Conservation (phyloP, 2,113 vertebrate species). For the Malurus alboscapulatus region DNA sequence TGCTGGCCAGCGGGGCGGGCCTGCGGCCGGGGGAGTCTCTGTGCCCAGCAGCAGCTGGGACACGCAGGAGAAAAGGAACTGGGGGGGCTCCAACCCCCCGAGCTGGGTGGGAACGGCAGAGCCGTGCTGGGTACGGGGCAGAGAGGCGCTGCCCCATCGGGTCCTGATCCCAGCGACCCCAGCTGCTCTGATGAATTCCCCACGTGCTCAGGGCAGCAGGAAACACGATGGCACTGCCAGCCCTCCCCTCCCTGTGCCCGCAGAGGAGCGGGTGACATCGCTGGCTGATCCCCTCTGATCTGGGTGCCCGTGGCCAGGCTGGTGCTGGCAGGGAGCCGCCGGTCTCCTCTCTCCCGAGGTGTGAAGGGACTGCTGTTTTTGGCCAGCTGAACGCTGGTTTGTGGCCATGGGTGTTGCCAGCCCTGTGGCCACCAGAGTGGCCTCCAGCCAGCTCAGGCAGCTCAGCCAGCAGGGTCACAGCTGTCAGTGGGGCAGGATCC, state of each 20-base stretch:
- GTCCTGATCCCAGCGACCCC: background rate
- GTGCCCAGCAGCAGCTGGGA: background rate
- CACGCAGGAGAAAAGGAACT: rapidly evolving
- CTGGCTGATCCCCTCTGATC: background rate
- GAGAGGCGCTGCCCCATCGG: rapidly evolving
- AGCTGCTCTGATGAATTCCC: background rate
- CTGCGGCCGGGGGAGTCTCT: background rate
- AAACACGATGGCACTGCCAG: background rate
- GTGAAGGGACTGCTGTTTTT: background rate
- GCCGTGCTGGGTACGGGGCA: background rate
- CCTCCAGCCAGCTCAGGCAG: background rate
- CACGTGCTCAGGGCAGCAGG: rapidly evolving
- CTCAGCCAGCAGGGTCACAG: background rate
- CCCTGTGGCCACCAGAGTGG: background rate
- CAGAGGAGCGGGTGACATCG: rapidly evolving
- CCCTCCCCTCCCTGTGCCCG: background rate
- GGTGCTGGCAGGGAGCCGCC: background rate
- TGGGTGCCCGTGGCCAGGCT: rapidly evolving
- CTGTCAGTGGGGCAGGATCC: background rate
- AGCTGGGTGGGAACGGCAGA: rapidly evolving
- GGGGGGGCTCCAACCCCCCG: rapidly evolving
- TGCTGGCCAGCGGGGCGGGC: background rate
- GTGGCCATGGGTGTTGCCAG: background rate
- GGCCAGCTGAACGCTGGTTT: background rate
- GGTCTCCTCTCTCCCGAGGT: background rate